These are phyloP conservation scores for Sebastes vulpes DNA, from an alignment of 2,797 vertebrate species.

Conservation along the genomic window DNA sequence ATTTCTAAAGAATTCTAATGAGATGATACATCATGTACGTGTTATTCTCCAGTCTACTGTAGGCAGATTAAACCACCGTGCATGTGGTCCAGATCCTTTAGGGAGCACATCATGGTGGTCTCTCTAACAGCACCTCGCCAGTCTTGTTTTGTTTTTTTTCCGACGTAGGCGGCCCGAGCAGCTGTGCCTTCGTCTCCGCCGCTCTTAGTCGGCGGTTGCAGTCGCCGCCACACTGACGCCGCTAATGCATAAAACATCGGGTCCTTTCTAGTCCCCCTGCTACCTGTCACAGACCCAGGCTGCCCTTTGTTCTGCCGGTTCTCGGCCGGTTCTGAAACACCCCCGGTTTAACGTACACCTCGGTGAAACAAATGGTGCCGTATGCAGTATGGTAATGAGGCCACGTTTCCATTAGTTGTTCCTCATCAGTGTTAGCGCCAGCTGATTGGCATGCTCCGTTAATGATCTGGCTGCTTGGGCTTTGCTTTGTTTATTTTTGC, in stretches of 20 bases:
- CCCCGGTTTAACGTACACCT: background rate
- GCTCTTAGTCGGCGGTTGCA: background rate
- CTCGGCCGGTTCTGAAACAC: slow-evolving; percentile 28
- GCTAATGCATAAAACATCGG: slow-evolving; percentile 52
- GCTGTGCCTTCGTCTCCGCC: slow-evolving; percentile 14
- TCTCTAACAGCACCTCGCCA: background rate
- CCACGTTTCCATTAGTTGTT: slow-evolving; percentile 50
- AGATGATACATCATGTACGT: background rate
- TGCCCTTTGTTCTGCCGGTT: slow-evolving; percentile 34
- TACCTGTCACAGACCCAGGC: slow-evolving; percentile 36
- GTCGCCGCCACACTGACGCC: background rate
- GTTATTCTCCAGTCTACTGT: background rate
- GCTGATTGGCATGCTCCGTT: slow-evolving; percentile 54
- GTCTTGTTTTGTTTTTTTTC: background rate
- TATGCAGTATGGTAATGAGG: slow-evolving; percentile 39
- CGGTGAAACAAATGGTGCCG: slow-evolving; percentile 33
- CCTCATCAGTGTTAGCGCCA: slow-evolving; percentile 42
- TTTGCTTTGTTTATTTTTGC: slow-evolving; percentile 52
- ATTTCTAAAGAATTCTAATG: background rate
- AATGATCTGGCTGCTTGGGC: slow-evolving; percentile 52
- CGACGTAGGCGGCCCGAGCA: background rate
- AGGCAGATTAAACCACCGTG: background rate
- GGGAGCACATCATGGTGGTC: background rate
- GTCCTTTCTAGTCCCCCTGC: slow-evolving; percentile 21
- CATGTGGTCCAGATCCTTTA: background rate